Conservation (phyloP, 2,888 invertebrate species). For the Chaitophorus viminalis region DNA sequence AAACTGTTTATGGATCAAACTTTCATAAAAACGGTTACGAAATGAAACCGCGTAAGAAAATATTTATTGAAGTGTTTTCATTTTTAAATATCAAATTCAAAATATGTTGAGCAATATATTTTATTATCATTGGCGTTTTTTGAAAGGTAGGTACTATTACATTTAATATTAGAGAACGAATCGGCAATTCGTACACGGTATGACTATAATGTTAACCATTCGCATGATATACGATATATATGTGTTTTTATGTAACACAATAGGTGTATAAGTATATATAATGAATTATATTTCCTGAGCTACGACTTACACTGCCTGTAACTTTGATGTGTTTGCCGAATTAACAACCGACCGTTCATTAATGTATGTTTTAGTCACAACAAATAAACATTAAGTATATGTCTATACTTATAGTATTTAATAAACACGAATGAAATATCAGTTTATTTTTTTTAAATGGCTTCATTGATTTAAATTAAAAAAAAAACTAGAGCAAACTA, state of each 20-base stretch:
- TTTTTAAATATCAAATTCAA: no score
- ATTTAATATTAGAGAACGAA: not conserved
- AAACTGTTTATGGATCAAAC: no score
- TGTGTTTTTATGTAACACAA: conserved; percentile 7
- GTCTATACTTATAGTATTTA: not conserved
- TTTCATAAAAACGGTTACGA: no score
- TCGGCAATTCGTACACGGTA: conserved; percentile 22
- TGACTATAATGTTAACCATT: not conserved
- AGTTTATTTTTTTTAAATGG: conserved; percentile 35
- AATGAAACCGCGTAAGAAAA: no score
- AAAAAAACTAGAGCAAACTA: conserved; percentile 38
- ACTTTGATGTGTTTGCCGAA: conserved; percentile 35
- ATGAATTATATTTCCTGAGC: conserved; percentile 22
- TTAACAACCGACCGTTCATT: conserved; percentile 24
- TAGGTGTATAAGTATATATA: not conserved
- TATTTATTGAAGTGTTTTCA: no score
- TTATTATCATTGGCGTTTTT: no score
- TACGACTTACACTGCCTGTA: not conserved
- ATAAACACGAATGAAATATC: conserved; percentile 31
- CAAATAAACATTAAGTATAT: conserved; percentile 42
- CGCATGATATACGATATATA: conserved; percentile 3
- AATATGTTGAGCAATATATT: no score
- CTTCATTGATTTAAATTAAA: conserved; percentile 23
- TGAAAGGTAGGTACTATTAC: no score
- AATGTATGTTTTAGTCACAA: conserved; percentile 34